Conservation (phyloP, 2,797 vertebrate genomes). For the Borostomias antarcticus region DNA sequence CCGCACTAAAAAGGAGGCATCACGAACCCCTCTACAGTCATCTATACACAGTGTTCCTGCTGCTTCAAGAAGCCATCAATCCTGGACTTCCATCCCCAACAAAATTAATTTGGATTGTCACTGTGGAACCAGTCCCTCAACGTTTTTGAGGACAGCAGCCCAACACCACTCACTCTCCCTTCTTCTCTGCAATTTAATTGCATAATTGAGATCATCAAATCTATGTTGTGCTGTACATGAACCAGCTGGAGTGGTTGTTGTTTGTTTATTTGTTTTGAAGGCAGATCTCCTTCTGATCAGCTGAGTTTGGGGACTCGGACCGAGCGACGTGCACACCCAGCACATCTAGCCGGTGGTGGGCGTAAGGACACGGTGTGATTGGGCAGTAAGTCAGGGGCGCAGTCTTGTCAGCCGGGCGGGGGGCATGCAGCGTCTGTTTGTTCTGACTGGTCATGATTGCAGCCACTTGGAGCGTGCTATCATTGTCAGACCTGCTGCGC, state of each 20-base stretch:
- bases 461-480: conserved; percentile 24
- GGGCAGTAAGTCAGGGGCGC: neutral
- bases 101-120: neutral
- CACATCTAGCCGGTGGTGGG: conserved; percentile 10
- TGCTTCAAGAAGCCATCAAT: too few species aligned
- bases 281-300: too few species aligned
- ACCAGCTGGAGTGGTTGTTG: conserved; percentile 7
- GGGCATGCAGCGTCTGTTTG: neutral
- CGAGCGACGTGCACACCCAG: neutral
- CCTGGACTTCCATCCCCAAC: too few species aligned
- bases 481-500: conserved; percentile 10
- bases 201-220: conserved; percentile 43
- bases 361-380: conserved; percentile 8
- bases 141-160: neutral
- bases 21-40: too few species aligned
- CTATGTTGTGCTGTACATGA: conserved; percentile 17
- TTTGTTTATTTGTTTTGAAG: conserved; percentile 57
- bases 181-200: conserved; percentile 9
- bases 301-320: conserved; percentile 11
- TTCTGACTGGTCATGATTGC: conserved; percentile 16
- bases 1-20: neutral
- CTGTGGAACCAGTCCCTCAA: neutral
- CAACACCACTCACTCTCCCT: neutral
- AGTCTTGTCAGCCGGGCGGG: neutral
- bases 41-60: too few species aligned